These are phyloP conservation scores for Ciconia stormi DNA, from an alignment of 2,113 vertebrate species.

Conservation along the genomic window DNA sequence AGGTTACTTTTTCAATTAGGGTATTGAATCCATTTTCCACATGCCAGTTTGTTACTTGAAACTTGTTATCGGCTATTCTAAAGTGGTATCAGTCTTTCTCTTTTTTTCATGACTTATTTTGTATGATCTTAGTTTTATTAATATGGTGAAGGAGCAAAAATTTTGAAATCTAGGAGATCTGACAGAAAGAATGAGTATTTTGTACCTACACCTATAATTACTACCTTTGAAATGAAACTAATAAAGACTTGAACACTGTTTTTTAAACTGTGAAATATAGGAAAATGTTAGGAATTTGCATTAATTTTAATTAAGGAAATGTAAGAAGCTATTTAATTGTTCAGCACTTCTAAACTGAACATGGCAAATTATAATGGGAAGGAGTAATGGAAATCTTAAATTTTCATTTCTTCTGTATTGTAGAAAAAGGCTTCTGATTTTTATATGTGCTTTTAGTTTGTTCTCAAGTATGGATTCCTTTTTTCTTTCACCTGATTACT, in stretches of 20 bases:
- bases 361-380: neutral
- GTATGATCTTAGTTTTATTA: neutral
- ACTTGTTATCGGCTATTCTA: neutral
- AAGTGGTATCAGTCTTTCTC: neutral
- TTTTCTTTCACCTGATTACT: neutral
- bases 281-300: neutral
- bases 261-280: neutral
- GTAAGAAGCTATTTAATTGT: neutral
- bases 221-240: neutral
- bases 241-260: neutral
- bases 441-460: neutral
- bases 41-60: neutral
- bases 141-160: neutral
- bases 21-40: neutral
- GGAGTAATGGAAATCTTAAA: neutral
- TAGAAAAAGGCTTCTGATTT: neutral
- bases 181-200: neutral
- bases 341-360: neutral
- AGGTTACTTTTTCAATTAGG: neutral
- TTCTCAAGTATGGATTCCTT: neutral
- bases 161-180: neutral
- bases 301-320: neutral
- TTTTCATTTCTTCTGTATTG: neutral
- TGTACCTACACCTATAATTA: neutral
- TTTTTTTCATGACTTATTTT: neutral